A percentile compares a stretch with the other conserved stretches of the same genome.
These are phyloP conservation scores for Drosophila vallismaia DNA, from an alignment of 2,888 invertebrate genomes.

Conservation along the genomic window DNA sequence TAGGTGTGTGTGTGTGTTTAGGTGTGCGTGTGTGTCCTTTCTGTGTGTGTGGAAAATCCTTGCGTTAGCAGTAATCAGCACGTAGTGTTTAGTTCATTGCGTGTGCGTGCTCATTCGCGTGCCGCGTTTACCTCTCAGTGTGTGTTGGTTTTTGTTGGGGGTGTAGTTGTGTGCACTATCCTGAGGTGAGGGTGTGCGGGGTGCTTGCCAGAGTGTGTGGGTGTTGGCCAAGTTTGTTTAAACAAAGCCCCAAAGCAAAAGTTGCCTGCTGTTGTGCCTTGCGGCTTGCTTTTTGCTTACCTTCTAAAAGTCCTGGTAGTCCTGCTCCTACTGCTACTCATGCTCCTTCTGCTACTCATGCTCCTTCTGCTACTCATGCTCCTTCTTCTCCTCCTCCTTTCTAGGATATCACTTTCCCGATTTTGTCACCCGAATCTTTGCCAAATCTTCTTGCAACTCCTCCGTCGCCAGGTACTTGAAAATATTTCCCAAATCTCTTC, in stretches of 20 bases:
- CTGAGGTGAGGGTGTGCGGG: conserved; percentile 8
- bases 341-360: too few species aligned
- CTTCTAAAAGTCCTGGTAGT: too few species aligned
- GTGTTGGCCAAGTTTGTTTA: conserved; percentile 58
- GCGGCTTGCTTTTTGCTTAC: not conserved
- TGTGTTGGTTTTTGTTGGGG: conserved; percentile 13
- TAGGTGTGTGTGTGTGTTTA: not conserved
- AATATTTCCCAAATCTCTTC: too few species aligned
- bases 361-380: too few species aligned
- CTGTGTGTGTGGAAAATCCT: conserved; percentile 59
- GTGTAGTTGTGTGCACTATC: conserved; percentile 29
- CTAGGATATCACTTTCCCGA: too few species aligned
- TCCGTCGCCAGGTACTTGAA: too few species aligned
- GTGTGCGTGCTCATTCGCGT: conserved; percentile 64
- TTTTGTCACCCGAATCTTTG: too few species aligned
- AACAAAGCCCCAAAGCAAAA: conserved; percentile 46
- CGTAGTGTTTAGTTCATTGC: conserved; percentile 75
- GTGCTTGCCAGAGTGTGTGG: conserved; percentile 17
- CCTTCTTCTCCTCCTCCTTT: too few species aligned
- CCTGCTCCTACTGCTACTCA: too few species aligned
- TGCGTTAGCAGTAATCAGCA: conserved; percentile 78
- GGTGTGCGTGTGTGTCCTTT: not conserved
- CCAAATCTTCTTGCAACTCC: too few species aligned
- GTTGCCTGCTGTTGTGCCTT: conserved; percentile 22
- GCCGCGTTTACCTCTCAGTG: conserved; percentile 16